Base-by-base conservation (phyloP, 2,888 invertebrate species). In the Acleris sparsana region DNA sequence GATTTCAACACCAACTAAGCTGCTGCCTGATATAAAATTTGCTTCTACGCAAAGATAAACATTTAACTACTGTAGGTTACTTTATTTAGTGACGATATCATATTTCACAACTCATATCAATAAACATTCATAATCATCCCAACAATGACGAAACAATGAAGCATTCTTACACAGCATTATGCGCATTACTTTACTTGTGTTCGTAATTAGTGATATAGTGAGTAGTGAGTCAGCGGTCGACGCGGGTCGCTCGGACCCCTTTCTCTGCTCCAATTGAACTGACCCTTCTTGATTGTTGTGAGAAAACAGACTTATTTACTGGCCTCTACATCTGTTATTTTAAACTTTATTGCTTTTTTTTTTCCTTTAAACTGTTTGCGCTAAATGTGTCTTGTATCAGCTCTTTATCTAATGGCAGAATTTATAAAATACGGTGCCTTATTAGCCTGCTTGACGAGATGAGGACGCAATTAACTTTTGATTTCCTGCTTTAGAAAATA, bases 261-360 rank as follows among this genome's bases (percentile, higher is more conserved):
- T 66, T 66, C 66, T 53, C 48, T 52, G 58, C 17, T n/a, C 53
- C 59, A 62, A 66, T 62, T 62, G 44, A 66, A 62, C 39, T 66
- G 66, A 66, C 66, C 66, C 44, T 7, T 2, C 56, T 18, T 63
- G 55, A 68, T 68, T 68, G 56, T 39, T 60, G 64, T 64, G 64
- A 64, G 68, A 68, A 67, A 68, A 68, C 68, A 68, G 48, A 25
- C 55, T 51, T 49, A 56, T 61, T 57, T 46, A 56, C 59, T 63
- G 53, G 48, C 55, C 55, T 29, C 48, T 17, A 39, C 48, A 13
- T 39, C n/a, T 25, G 43, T 52, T 66, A 66, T 66, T 66, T 66
- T 53, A 57, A 66, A 44, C 55, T 48, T 46, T 57, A 66, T 52
- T 52, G 48, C 62, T 62, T 66, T 62, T 52, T 66, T 66, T 66